Evolutionary conservation across 2,888 invertebrate genomes (phyloP).

Genomic region (Drosophila prostipennis): DNA sequence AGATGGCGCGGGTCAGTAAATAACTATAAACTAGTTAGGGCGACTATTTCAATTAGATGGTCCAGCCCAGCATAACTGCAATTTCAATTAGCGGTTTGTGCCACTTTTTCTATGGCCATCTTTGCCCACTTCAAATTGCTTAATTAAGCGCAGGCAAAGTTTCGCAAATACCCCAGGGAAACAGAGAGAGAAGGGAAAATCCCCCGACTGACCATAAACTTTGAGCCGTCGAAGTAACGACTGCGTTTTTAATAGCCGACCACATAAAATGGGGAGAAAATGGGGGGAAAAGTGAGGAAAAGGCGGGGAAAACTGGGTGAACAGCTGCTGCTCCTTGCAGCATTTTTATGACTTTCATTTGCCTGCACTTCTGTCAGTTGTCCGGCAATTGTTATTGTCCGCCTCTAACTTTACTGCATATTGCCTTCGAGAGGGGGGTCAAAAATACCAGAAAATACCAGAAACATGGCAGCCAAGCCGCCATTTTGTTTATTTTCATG

Average conservation of each 20-base stretch:
- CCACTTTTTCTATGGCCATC: conserved; percentile 61
- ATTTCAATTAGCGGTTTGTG: conserved; percentile 75
- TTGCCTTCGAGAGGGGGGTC: conserved; percentile 19
- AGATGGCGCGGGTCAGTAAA: conserved; percentile 54
- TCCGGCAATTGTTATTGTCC: conserved; percentile 30
- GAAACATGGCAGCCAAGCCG: conserved; percentile 32
- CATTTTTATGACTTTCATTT: conserved; percentile 69
- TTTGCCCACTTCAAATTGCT: conserved; percentile 71
- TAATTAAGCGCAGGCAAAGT: conserved; percentile 74
- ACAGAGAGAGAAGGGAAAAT: conserved; percentile 5
- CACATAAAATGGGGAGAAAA: conserved; percentile 29
- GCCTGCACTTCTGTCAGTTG: conserved; percentile 62
- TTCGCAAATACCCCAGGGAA: conserved; percentile 62
- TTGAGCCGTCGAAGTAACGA: conserved; percentile 72
- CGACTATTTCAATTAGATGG: conserved; percentile 76
- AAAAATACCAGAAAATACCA: not conserved
- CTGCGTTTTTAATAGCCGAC: conserved; percentile 68
- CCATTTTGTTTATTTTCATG: conserved; percentile 51
- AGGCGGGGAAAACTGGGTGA: conserved; percentile 12
- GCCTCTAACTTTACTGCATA: conserved; percentile 53
- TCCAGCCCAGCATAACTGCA: conserved; percentile 70
- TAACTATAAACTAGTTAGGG: conserved; percentile 77
- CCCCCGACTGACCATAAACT: conserved; percentile 59
- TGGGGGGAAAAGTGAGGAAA: conserved; percentile 7
- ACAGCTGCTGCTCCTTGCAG: conserved; percentile 48